These are phyloP conservation scores for Aphelinus atriplicis DNA, from an alignment of 1,140 invertebrate genomes.

Conservation along the genomic window DNA sequence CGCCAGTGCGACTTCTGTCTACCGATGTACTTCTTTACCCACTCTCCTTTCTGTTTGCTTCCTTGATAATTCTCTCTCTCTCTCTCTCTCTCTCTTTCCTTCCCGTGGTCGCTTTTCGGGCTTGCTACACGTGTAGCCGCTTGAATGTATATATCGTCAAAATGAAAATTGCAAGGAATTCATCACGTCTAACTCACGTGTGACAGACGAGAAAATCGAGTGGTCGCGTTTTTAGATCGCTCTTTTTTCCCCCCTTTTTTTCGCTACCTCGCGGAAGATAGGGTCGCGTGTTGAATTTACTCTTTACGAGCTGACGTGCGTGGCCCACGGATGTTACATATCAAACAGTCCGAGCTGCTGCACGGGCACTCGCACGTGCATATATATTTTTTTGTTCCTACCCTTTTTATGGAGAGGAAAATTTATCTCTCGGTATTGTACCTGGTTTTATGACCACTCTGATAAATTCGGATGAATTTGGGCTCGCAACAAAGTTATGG, in stretches of 20 bases:
- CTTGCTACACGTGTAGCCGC: too few species aligned
- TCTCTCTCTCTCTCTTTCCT: background rate
- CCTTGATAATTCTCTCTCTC: background rate
- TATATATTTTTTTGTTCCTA: too few species aligned
- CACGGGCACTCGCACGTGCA: too few species aligned
- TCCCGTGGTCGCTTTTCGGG: too few species aligned
- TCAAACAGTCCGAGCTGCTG: too few species aligned
- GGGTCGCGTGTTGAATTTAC: background rate
- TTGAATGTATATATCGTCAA: background rate
- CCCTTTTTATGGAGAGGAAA: too few species aligned
- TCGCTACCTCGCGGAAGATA: background rate
- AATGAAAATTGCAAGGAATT: slow-evolving; percentile 6
- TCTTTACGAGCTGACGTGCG: background rate
- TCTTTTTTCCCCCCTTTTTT: background rate
- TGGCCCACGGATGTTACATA: too few species aligned
- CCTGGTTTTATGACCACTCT: too few species aligned
- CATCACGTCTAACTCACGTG: background rate
- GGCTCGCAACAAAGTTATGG: too few species aligned
- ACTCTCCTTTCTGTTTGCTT: background rate
- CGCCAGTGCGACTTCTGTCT: too few species aligned
- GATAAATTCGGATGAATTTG: too few species aligned
- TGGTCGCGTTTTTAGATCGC: background rate
- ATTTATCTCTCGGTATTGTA: too few species aligned
- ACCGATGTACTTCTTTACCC: background rate
- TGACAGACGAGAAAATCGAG: background rate